A percentile compares a stretch with the other conserved stretches of the same genome.
Conservation (phyloP, 2,888 invertebrate genomes). For the Drosophila neotestacea region DNA sequence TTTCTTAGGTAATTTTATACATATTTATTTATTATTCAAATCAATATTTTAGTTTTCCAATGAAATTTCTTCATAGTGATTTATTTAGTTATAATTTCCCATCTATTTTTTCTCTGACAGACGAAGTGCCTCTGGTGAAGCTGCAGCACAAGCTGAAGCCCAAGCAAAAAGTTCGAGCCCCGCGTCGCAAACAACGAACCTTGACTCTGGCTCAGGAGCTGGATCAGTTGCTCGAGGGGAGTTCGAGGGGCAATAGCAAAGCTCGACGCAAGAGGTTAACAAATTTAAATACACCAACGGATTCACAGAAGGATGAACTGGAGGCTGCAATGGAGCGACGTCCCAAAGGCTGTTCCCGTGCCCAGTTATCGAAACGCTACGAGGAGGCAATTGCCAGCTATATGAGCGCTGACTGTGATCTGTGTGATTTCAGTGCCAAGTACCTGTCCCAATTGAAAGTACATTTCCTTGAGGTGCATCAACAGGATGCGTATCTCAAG, state of each 20-base stretch:
- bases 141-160: conserved; percentile 62
- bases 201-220: conserved; percentile 59
- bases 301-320: conserved; percentile 51
- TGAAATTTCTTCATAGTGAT: too few species aligned
- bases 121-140: conserved; percentile 65
- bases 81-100: too few species aligned
- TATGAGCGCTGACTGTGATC: conserved; percentile 78
- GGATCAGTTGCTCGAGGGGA: conserved; percentile 47
- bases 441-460: conserved; percentile 73
- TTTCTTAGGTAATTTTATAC: too few species aligned
- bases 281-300: conserved; percentile 7
- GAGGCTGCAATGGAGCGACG: conserved; percentile 63
- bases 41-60: too few species aligned
- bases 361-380: conserved; percentile 66
- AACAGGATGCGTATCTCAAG: conserved; percentile 76
- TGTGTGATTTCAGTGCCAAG: conserved; percentile 71
- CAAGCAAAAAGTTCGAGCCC: conserved; percentile 38
- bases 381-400: conserved; percentile 74
- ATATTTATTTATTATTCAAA: too few species aligned
- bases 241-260: conserved; percentile 15
- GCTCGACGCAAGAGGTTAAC: conserved; percentile 35
- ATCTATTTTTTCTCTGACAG: conserved; percentile 26
- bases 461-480: conserved; percentile 74
- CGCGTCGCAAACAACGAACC: conserved; percentile 13
- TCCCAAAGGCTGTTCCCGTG: conserved; percentile 72